Conservation (phyloP, 1,140 invertebrate genomes). For the Phocides pigmalion region DNA sequence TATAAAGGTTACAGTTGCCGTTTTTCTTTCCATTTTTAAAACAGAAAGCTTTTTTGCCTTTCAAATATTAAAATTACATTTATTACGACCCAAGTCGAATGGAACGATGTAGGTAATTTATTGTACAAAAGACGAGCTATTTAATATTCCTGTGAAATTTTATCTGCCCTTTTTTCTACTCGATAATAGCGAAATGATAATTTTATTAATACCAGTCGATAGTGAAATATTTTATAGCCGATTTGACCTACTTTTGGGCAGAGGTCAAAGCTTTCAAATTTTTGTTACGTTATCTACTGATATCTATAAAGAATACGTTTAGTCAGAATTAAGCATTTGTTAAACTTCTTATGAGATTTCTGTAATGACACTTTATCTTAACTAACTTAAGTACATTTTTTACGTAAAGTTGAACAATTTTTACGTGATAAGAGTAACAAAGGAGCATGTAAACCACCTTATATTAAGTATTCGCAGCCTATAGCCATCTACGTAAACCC, state of each 20-base stretch:
- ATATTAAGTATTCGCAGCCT: too few relatives aligned
- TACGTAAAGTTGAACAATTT: too few relatives aligned
- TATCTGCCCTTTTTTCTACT: constrained; percentile 22
- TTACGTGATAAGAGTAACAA: too few relatives aligned
- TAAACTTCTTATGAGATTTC: too few relatives aligned
- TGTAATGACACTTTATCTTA: too few relatives aligned
- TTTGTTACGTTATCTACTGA: too few relatives aligned
- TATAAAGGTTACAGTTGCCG: neutral
- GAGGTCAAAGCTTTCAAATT: neutral
- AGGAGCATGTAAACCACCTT: too few relatives aligned
- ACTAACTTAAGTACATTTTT: too few relatives aligned
- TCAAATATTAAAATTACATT: constrained; percentile 28
- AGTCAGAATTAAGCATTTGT: too few relatives aligned
- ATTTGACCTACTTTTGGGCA: constrained; percentile 9
- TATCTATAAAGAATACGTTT: too few relatives aligned
- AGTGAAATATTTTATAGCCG: constrained; percentile 22
- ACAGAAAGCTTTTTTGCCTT: constrained; percentile 12
- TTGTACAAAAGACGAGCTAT: constrained; percentile 25
- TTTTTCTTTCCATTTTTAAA: constrained; percentile 2
- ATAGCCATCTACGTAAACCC: too few relatives aligned
- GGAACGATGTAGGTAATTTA: constrained; percentile 31
- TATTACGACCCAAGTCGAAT: constrained; percentile 15
- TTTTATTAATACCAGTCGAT: constrained; percentile 14
- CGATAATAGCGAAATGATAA: constrained; percentile 24
- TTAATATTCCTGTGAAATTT: constrained; percentile 29